These are phyloP conservation scores for Elysia crispata DNA, from an alignment of 2,888 invertebrate species.

Conservation along the genomic window DNA sequence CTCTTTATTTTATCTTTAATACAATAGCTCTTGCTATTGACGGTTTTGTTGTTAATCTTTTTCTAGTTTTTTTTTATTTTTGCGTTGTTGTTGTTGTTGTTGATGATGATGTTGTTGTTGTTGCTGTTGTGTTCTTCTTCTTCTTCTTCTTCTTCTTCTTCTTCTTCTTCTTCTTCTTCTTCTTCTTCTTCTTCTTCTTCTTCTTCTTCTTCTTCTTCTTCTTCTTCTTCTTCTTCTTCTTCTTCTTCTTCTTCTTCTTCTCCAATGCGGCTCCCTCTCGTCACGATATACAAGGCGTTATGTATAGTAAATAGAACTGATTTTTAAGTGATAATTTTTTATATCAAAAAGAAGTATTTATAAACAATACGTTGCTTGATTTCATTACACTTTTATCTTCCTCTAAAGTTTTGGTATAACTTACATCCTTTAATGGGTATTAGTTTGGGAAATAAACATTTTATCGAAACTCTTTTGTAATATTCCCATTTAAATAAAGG, in stretches of 20 bases:
- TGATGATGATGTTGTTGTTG: not conserved
- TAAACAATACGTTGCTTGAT: no score
- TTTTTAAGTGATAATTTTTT: no score
- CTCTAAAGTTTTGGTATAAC: no score
- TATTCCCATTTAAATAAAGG: no score
- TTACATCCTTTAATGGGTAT: no score
- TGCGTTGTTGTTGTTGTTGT: not conserved
- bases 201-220: not conserved
- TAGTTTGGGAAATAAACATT: no score
- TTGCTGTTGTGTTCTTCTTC: not conserved
- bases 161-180: slow-evolving; percentile 29
- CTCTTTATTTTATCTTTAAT: not conserved
- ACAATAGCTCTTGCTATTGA: not conserved
- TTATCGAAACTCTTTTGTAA: no score
- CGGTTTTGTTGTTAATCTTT: not conserved
- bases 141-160: not conserved
- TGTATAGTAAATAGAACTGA: no score
- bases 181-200: slow-evolving; percentile 6
- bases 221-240: not conserved
- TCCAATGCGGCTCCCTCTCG: no score
- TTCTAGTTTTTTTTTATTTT: not conserved
- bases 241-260: not conserved
- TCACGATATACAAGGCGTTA: no score
- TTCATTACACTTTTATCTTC: no score
- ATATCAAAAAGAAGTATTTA: no score